These are phyloP conservation scores for Thomomys bottae DNA, from an alignment of 2,113 vertebrate genomes.

Conservation along the genomic window DNA sequence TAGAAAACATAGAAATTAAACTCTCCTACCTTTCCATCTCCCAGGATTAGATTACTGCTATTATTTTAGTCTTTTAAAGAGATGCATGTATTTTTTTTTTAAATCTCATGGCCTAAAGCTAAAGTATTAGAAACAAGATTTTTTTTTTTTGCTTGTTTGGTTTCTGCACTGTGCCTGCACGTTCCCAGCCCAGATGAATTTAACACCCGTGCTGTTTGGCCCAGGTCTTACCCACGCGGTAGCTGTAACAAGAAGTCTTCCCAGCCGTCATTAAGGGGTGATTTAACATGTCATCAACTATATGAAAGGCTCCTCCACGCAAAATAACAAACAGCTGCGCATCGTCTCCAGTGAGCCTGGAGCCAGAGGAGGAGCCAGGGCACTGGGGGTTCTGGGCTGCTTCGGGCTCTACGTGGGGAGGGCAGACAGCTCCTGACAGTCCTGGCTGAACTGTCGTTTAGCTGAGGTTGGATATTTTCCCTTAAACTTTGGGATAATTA, in stretches of 20 bases:
- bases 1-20: slow-evolving; percentile 43
- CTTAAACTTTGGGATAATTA: not conserved
- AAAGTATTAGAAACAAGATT: slow-evolving; percentile 44
- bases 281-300: slow-evolving; percentile 71
- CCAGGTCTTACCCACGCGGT: not conserved
- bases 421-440: not conserved
- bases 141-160: not conserved
- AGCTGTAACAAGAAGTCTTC: slow-evolving; percentile 64
- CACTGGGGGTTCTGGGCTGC: not conserved
- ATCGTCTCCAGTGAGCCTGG: slow-evolving; percentile 8
- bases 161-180: not conserved
- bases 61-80: slow-evolving; percentile 47
- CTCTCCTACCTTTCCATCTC: not conserved
- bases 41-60: not conserved
- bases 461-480: not conserved
- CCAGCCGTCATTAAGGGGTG: slow-evolving; percentile 69
- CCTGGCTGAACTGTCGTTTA: not conserved
- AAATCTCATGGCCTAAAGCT: slow-evolving; percentile 18
- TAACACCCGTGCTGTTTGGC: slow-evolving; percentile 9
- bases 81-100: not conserved
- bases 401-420: not conserved
- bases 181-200: slow-evolving; percentile 30
- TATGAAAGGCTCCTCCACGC: slow-evolving; percentile 64
- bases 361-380: not conserved
- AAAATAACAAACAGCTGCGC: slow-evolving; percentile 78